Conservation (phyloP, 1,140 invertebrate genomes). For the Cotesia glomerata region DNA sequence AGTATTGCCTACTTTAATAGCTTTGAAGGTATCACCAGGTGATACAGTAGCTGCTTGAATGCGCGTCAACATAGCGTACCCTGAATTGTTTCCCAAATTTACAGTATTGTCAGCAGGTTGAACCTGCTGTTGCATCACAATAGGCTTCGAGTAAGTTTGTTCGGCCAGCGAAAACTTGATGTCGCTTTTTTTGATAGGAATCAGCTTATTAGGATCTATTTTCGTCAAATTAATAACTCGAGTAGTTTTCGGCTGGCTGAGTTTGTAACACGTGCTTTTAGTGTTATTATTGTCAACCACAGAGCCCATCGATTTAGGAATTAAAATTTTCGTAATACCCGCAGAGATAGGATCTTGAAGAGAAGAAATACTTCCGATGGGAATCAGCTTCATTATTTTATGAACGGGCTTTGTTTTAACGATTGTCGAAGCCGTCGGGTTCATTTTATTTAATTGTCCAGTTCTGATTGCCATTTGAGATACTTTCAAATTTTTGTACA, state of each 20-base stretch:
- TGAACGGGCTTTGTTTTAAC: not conserved
- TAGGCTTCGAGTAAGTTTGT: not conserved
- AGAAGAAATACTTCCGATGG: slow-evolving; percentile 3
- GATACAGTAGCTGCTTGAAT: slow-evolving; percentile 37
- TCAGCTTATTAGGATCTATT: slow-evolving; percentile 42
- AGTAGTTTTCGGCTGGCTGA: slow-evolving; percentile 25
- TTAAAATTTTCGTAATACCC: slow-evolving; percentile 1
- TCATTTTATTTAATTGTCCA: too few relatives aligned
- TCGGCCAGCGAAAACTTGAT: slow-evolving; percentile 33
- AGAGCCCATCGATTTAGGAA: not conserved
- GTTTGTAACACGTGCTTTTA: slow-evolving; percentile 21
- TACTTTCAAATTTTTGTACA: not conserved
- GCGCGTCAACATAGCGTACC: slow-evolving; percentile 35
- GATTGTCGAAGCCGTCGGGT: not conserved
- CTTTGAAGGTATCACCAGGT: slow-evolving; percentile 42
- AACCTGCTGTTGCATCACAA: not conserved
- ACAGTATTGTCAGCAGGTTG: not conserved
- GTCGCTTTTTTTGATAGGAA: slow-evolving; percentile 39
- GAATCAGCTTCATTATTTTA: slow-evolving; percentile 10
- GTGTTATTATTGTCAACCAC: not conserved
- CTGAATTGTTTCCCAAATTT: slow-evolving; percentile 3
- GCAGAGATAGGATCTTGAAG: not conserved
- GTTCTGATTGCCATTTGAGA: not conserved
- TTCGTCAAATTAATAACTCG: slow-evolving; percentile 42
- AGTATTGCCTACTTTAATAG: slow-evolving; percentile 42